Percentiles rank a stretch among this genome's conserved stretches.
Evolutionary conservation across 2,113 vertebrate genomes (phyloP).

Genomic region (Camelus bactrianus): DNA sequence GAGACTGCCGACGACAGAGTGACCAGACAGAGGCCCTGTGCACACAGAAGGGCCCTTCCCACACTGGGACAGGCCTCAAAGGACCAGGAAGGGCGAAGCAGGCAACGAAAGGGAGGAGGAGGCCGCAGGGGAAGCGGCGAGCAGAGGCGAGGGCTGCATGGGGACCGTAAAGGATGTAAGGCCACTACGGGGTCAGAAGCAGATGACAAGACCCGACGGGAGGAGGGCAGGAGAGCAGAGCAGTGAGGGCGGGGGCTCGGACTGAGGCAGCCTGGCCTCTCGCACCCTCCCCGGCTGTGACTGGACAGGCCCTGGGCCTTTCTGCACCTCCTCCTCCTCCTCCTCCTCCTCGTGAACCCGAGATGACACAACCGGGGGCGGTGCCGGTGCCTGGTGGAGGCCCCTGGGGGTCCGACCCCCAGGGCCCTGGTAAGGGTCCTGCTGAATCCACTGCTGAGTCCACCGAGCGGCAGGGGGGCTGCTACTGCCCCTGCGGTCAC

Average conservation of each 20-base stretch:
- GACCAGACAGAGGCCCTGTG: background rate
- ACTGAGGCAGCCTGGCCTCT: background rate
- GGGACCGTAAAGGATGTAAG: background rate
- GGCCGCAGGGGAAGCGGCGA: background rate
- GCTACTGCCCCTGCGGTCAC: background rate
- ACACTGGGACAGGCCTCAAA: background rate
- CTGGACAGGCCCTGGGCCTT: background rate
- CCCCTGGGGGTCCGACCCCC: too few relatives aligned
- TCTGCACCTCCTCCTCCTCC: background rate
- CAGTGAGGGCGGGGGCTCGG: fast-evolving
- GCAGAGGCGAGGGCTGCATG: background rate
- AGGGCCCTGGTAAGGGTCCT: background rate
- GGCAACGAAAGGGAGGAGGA: background rate
- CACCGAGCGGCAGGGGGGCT: background rate
- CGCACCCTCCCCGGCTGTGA: background rate
- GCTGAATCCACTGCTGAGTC: background rate
- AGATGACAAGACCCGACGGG: background rate
- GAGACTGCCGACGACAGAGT: background rate
- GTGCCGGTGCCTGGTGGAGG: background rate
- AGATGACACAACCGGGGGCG: too few relatives aligned
- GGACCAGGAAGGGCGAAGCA: fast-evolving
- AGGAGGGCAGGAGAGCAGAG: background rate
- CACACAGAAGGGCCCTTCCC: background rate
- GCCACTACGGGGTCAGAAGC: background rate
- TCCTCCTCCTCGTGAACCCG: background rate